Percentiles rank a stretch among this genome's conserved stretches.
Conservation (phyloP, 2,113 vertebrate genomes). For the Sander vitreus region DNA sequence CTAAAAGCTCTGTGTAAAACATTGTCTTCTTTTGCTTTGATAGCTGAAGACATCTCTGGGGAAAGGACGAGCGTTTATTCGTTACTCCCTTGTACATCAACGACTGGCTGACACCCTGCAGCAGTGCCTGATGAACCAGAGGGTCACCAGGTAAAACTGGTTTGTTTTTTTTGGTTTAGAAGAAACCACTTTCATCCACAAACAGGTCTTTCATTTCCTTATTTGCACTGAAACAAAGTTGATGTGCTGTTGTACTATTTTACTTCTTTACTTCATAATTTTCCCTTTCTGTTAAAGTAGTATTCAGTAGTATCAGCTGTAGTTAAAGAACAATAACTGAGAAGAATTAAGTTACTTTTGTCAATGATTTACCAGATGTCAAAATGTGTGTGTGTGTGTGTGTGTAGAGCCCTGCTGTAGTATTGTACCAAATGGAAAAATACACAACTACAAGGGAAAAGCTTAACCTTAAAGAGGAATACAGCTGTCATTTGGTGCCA, state of each 20-base stretch:
- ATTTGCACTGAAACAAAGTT: neutral
- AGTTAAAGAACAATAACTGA: neutral
- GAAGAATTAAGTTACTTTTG: neutral
- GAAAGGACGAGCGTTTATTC: conserved; percentile 94
- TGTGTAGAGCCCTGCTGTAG: neutral
- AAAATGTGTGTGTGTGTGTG: neutral
- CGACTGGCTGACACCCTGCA: conserved; percentile 95
- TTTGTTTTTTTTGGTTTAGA: neutral
- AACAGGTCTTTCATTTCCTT: neutral
- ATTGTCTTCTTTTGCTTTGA: neutral
- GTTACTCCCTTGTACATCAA: conserved; percentile 96
- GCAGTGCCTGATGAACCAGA: conserved; percentile 95
- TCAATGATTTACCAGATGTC: neutral
- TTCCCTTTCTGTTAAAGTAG: neutral
- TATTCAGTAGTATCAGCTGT: neutral
- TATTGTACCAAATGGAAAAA: neutral
- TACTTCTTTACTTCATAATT: neutral
- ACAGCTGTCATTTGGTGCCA: neutral
- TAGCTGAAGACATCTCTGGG: conserved; percentile 96
- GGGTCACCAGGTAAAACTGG: conserved; percentile 89
- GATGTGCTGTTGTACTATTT: neutral
- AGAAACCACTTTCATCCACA: neutral
- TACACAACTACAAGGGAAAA: neutral
- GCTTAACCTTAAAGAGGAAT: neutral
- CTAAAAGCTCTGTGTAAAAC: neutral